Evolutionary conservation across 2,113 vertebrate species (phyloP).

Genomic region (Pituophis catenifer): DNA sequence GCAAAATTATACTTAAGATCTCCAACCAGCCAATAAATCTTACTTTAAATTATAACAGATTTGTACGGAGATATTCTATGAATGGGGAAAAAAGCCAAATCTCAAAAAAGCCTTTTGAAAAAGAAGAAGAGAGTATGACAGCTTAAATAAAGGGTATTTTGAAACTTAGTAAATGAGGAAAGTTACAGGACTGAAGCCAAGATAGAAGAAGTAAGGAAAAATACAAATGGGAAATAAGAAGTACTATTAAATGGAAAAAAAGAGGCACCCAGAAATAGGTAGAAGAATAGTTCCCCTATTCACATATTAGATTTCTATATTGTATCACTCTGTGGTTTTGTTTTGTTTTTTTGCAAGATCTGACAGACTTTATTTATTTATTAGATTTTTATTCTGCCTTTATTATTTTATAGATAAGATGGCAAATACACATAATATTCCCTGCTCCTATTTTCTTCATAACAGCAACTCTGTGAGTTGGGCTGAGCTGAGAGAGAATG

Average conservation of each 20-base stretch:
- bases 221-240: neutral
- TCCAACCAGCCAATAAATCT: conserved; percentile 18
- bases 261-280: neutral
- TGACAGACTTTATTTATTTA: neutral
- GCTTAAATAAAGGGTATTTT: neutral
- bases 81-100: neutral
- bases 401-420: no score
- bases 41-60: conserved; percentile 12
- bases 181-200: neutral
- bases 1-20: conserved; percentile 41
- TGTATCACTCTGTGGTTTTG: neutral
- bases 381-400: no score
- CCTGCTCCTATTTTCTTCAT: no score
- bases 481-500: no score
- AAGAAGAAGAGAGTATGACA: neutral
- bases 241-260: neutral
- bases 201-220: no score
- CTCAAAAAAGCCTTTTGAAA: neutral
- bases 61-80: neutral
- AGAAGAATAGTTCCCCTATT: neutral
- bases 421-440: no score
- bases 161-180: neutral
- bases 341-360: neutral
- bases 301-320: neutral
- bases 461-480: no score